Percentiles rank a stretch among this genome's conserved stretches.
phyloP scores from a whole-genome alignment of 2,113 vertebrate genomes.

The Sialia sialis region DNA sequence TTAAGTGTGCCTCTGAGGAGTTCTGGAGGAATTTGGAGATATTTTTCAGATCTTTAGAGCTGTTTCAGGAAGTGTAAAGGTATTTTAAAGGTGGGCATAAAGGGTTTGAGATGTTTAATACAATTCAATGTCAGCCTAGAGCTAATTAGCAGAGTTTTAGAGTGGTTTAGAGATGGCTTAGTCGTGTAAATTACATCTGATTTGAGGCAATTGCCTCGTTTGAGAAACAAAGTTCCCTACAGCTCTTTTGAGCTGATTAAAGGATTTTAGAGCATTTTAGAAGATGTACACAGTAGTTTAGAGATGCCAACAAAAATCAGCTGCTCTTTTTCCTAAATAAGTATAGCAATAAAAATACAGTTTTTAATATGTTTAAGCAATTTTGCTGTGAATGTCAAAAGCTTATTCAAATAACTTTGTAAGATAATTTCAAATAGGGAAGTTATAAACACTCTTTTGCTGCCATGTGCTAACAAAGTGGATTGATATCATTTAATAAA shows the following conservation, averaged over 20 bases:
- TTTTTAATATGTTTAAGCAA: not conserved
- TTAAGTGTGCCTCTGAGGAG: not conserved
- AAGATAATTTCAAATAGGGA: not conserved
- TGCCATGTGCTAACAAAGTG: not conserved
- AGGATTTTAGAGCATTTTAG: not conserved
- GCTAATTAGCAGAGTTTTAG: not conserved
- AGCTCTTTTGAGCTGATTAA: not conserved
- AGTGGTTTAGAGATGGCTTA: not conserved
- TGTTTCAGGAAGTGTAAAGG: not conserved
- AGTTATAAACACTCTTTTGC: not conserved
- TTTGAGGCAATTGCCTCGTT: not conserved
- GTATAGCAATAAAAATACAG: not conserved
- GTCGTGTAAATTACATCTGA: not conserved
- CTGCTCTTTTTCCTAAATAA: not conserved
- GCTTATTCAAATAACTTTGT: not conserved
- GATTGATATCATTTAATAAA: not conserved
- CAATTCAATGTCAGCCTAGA: not conserved
- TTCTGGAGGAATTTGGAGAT: not conserved
- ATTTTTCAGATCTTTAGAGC: not conserved
- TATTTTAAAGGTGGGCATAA: not conserved
- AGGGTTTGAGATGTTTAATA: not conserved
- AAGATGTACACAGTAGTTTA: not conserved
- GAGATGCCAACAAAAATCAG: not conserved
- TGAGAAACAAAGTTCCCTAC: not conserved
- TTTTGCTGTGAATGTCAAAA: not conserved